phyloP scores from a whole-genome alignment of 2,797 vertebrate species.

The Anomalospiza imberbis region DNA sequence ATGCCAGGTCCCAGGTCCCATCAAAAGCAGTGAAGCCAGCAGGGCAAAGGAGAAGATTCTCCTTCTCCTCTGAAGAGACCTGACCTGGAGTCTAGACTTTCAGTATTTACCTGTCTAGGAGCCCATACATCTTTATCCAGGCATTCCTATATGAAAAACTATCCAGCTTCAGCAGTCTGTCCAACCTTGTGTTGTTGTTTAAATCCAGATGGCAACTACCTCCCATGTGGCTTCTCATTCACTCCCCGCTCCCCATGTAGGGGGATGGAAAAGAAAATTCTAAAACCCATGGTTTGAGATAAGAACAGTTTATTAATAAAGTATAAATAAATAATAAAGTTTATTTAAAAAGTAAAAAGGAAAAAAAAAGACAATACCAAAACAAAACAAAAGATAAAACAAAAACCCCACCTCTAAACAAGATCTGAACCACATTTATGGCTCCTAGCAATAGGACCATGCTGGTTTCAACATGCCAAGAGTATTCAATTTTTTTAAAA shows the following conservation, averaged over 20 bases:
- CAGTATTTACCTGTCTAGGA: not conserved
- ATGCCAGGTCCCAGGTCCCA: not conserved
- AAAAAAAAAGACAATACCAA: not conserved
- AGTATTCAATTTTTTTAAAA: not conserved
- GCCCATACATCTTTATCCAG: not conserved
- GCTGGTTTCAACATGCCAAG: not conserved
- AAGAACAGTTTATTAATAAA: not conserved
- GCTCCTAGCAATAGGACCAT: not conserved
- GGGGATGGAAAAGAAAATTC: not conserved
- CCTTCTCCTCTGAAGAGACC: not conserved
- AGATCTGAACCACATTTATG: not conserved
- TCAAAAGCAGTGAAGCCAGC: not conserved
- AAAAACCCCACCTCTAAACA: not conserved
- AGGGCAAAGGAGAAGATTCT: not conserved
- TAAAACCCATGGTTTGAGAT: not conserved
- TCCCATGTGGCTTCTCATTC: accelerated
- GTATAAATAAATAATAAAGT: too few relatives aligned
- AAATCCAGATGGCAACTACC: not conserved
- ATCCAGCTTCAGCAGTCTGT: not conserved
- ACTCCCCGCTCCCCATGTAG: accelerated
- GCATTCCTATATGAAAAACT: not conserved
- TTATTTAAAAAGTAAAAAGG: not conserved
- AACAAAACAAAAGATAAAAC: not conserved
- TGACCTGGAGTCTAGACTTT: not conserved
- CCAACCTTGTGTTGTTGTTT: not conserved